These are phyloP conservation scores for Elanus axillaris DNA, from an alignment of 2,113 vertebrate species.

Conservation along the genomic window DNA sequence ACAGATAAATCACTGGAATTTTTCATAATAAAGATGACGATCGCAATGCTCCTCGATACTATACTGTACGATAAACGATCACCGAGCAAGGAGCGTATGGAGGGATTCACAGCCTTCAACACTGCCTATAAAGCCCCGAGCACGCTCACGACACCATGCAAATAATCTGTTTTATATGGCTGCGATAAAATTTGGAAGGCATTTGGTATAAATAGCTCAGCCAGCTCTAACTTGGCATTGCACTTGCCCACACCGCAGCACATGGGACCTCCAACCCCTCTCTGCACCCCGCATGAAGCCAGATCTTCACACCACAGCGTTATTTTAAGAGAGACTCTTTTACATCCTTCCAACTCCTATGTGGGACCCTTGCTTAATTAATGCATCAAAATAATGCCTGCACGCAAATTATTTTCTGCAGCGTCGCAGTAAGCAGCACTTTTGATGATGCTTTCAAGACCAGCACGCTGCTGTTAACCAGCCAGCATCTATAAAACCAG, in stretches of 20 bases:
- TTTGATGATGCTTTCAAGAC: background rate
- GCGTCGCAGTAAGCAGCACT: background rate
- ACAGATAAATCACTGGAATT: background rate
- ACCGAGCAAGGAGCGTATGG: background rate
- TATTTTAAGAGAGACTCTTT: background rate
- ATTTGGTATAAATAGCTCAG: background rate
- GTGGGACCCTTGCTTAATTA: background rate
- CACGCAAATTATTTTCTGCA: background rate
- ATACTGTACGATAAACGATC: background rate
- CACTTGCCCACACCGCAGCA: fast-evolving
- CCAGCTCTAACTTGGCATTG: background rate
- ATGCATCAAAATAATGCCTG: background rate
- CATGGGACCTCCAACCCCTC: background rate
- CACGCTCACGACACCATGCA: fast-evolving
- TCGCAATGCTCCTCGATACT: fast-evolving
- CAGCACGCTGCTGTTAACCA: background rate
- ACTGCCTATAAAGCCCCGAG: fast-evolving
- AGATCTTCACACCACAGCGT: background rate
- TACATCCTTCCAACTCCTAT: background rate
- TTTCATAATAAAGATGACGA: background rate
- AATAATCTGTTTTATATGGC: background rate
- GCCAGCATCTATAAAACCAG: background rate
- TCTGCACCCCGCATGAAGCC: background rate
- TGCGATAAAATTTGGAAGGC: background rate
- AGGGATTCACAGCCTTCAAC: background rate